A percentile compares a stretch with the other conserved stretches of the same genome.
phyloP scores from a whole-genome alignment of 2,888 invertebrate species.

The Tipula lateralis region DNA sequence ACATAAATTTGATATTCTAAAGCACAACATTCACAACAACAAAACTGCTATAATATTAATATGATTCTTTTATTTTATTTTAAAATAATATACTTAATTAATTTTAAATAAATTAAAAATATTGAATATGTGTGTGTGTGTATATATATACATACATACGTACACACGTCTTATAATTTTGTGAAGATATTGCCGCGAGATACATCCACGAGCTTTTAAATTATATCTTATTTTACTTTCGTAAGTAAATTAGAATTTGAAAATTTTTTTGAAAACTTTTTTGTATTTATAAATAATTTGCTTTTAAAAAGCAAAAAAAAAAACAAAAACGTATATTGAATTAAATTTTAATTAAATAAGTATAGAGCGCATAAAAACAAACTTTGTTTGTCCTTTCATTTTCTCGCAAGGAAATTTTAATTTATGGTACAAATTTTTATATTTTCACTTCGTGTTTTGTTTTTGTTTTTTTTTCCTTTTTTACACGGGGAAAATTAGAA shows the following conservation, averaged over 20 bases:
- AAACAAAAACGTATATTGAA: not conserved
- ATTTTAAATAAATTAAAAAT: not conserved
- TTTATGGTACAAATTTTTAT: not conserved
- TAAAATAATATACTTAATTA: not conserved
- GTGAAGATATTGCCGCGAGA: not conserved
- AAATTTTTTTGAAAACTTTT: not conserved
- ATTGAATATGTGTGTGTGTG: not conserved
- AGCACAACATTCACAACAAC: not conserved
- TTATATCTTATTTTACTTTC: not conserved
- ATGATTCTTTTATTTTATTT: not conserved
- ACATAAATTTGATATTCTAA: not conserved
- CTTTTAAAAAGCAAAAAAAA: no score
- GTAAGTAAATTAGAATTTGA: not conserved
- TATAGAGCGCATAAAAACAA: not conserved
- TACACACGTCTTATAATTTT: not conserved
- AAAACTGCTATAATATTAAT: not conserved
- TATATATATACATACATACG: not conserved
- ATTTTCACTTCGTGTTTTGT: not conserved
- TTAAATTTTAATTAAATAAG: conserved; percentile 24
- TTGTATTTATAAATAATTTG: not conserved
- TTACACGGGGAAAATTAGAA: not conserved
- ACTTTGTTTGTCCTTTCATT: not conserved
- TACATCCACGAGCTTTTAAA: not conserved
- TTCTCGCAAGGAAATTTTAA: not conserved
- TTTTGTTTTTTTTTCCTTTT: not conserved